Evolutionary conservation across 2,797 vertebrate species (phyloP), one percentile per base, ranked within the genome.

Genomic region (Spinus pinus): DNA sequence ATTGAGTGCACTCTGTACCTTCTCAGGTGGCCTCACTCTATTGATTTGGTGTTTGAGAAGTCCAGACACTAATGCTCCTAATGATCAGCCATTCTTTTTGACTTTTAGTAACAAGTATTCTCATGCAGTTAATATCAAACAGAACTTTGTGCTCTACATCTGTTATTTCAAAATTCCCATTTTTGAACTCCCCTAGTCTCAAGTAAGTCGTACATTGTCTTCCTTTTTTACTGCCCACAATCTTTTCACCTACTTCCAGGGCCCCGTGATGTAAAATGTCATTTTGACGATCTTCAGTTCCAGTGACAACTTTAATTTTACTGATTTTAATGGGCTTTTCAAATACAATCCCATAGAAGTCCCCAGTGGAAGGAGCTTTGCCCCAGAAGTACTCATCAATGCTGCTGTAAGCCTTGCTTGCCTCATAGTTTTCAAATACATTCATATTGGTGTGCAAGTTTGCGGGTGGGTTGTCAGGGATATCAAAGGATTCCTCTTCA

Each of bases 51-150:
- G 97, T 96, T 94, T 99, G 99, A 97, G 98, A 98, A 98, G 98
- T 99, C 99, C 99, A 99, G 95, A 99, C 91, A 24, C 99, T 99
- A 97, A 99, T 99, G 88, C 99, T 99, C 75, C 98, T 98, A 94
- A 99, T 99, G 87, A 99, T 99, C 47, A 99, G 96, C 99, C 99
- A 99, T 94, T 99, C 99, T 93, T 99, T 99, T 97, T 99, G 99
- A 91, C 98, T 98, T 96, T 98, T 98, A 27, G 99, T 99, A 80
- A 99, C 99, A 78, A 99, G 98, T 83, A 99, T 99, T 90, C 99
- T 98, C 89, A 99, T 98, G 93, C 99, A 99, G 89, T 98, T 98
- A 93, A 99, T 98, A 96, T 99, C 98, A 98, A 99, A 99, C 44
- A 98, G 97, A 91, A 99, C 98, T 97, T 99, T 99, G 97, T 98